These are phyloP conservation scores for Ornithoptera priamus DNA, from an alignment of 2,888 invertebrate genomes.

Conservation along the genomic window DNA sequence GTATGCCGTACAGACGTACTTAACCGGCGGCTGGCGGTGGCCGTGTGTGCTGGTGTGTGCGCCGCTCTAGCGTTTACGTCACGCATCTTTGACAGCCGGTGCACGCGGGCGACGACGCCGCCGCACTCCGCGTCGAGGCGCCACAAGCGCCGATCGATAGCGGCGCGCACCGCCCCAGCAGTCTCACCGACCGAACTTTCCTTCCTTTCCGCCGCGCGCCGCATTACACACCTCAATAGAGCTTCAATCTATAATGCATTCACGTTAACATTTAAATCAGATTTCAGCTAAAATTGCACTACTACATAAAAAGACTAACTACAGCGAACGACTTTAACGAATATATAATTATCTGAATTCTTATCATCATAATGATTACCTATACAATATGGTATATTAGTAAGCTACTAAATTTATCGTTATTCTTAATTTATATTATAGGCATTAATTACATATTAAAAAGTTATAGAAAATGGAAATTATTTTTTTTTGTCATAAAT, in stretches of 20 bases:
- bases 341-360: no score
- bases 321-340: neutral
- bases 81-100: constrained; percentile 63
- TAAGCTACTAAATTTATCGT: no score
- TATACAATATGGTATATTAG: no score
- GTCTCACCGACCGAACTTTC: constrained; percentile 32
- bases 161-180: constrained; percentile 38
- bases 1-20: constrained; percentile 56
- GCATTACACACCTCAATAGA: constrained; percentile 18
- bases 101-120: constrained; percentile 35
- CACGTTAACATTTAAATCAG: constrained; percentile 1
- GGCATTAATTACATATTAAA: no score
- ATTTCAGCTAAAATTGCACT: neutral
- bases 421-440: no score
- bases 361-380: no score
- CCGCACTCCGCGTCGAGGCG: constrained; percentile 46
- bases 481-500: no score
- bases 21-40: constrained; percentile 60
- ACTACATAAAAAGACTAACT: neutral
- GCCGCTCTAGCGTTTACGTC: constrained; percentile 67
- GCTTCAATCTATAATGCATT: constrained; percentile 5
- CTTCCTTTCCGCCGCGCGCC: neutral
- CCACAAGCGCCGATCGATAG: constrained; percentile 53
- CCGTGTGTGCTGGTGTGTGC: constrained; percentile 51
- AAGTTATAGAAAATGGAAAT: no score